Conservation (phyloP, 2,888 invertebrate genomes). For the Lasioglossum pauxillum region DNA sequence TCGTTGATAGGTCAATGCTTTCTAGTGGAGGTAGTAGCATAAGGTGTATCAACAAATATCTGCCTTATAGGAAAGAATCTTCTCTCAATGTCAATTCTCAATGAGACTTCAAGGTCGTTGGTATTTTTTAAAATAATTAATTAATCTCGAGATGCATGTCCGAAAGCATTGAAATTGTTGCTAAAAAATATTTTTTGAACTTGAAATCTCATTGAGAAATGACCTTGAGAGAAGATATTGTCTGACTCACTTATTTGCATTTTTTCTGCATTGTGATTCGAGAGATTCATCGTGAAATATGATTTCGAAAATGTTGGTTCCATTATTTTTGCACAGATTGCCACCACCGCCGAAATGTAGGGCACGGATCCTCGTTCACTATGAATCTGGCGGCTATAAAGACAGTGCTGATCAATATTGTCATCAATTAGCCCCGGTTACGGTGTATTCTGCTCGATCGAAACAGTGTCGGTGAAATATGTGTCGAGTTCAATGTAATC, state of each 20-base stretch:
- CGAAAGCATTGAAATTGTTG: neutral
- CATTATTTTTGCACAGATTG: neutral
- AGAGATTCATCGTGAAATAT: neutral
- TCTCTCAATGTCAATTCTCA: neutral
- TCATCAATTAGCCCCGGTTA: neutral
- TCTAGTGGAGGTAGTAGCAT: neutral
- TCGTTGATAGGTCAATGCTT: neutral
- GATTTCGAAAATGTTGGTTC: neutral
- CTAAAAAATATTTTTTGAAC: no score
- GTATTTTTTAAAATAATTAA: neutral
- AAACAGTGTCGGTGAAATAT: neutral
- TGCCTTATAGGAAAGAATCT: neutral
- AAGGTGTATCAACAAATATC: neutral
- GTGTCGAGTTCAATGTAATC: conserved; percentile 1
- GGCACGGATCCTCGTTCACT: neutral
- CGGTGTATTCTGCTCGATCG: neutral
- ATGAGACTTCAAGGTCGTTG: neutral
- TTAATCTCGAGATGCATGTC: neutral
- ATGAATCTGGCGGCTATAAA: neutral
- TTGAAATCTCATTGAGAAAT: neutral
- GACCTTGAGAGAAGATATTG: neutral
- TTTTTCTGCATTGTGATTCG: neutral
- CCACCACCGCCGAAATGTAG: neutral
- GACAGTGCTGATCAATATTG: neutral
- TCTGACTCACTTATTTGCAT: neutral